Conservation (phyloP, 2,888 invertebrate genomes). For the Peribatodes rhomboidaria region DNA sequence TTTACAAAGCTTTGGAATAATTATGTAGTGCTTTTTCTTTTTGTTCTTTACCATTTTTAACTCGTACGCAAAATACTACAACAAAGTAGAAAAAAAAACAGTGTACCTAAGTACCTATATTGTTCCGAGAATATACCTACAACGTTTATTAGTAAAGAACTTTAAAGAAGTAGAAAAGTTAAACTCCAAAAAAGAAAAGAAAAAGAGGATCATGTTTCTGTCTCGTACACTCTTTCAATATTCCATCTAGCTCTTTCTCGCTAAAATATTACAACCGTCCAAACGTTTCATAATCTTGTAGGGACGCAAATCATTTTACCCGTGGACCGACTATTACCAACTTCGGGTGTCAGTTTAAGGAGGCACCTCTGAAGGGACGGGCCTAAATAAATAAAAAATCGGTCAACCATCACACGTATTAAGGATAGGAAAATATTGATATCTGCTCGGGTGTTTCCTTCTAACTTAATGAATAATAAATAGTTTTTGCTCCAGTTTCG, state of each 20-base stretch:
- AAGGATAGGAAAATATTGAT: slow-evolving; percentile 47
- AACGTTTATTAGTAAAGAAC: too few species aligned
- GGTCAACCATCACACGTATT: slow-evolving; percentile 46
- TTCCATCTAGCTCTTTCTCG: slow-evolving; percentile 14
- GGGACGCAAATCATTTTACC: slow-evolving; percentile 41
- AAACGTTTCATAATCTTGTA: slow-evolving; percentile 33
- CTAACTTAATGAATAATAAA: slow-evolving; percentile 46
- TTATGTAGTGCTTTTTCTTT: too few species aligned
- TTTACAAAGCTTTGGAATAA: too few species aligned
- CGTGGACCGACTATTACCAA: slow-evolving; percentile 45
- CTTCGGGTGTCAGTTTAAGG: slow-evolving; percentile 47
- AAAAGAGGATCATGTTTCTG: not conserved
- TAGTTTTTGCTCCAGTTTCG: slow-evolving; percentile 28
- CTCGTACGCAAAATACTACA: too few species aligned
- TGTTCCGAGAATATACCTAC: too few species aligned
- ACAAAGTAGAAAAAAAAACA: too few species aligned
- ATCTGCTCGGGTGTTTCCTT: slow-evolving; percentile 38
- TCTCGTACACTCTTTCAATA: not conserved
- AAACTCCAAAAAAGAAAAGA: not conserved
- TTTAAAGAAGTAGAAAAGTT: too few species aligned
- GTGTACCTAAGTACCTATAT: too few species aligned
- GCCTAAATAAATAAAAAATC: slow-evolving; percentile 51
- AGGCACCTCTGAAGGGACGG: slow-evolving; percentile 30
- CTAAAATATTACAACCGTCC: slow-evolving; percentile 25
- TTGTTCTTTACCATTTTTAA: too few species aligned